Evolutionary conservation across 1,140 invertebrate genomes (phyloP), one percentile per base, ranked within the genome.

Genomic region (Zaprionus inermis): DNA sequence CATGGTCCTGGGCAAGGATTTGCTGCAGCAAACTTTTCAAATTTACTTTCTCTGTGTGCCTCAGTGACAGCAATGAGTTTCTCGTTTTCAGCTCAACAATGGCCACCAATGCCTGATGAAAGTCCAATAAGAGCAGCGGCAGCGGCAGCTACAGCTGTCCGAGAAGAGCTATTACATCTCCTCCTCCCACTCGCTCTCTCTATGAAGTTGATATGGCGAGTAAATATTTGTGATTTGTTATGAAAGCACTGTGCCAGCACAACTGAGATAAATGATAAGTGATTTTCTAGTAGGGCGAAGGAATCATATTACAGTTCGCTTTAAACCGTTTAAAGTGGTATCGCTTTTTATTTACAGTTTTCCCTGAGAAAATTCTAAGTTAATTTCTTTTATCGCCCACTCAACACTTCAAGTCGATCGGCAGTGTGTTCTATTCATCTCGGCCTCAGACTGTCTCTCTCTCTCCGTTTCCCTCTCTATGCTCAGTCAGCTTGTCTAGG

Each of bases 211-310:
- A 89, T 89, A 80, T 89, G 78, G 78, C 84, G 80, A 84, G 84
- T 84, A 89, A 89, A 89, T 89, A 89, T 89, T 89, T 89, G 84
- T 89, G 84, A 89, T 89, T 89, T 89, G 84, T 89, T 89, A 89
- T 89, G 84, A 89, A 58, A 67, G 64, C 78, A 56, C 64, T 52
- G 51, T 38, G 65, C 32, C 66, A 57, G 65, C 55, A 24, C 2
- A 65, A 58, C 67, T 61, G 72, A 84, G 84, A 89, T 89, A 89
- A 89, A 89, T 89, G 84, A 84, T 86, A 89, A 89, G 80, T 89
- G 84, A 88, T 88, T 88, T 88, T 78, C 77, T 67, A 78, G 73
- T 76, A 67, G 36, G 7, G 7, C 24, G 28, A 1, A 14, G 14
- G 14, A 14, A 38, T 38, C 36, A 38, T n/a, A 44, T 44, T 7